Percentiles rank a stretch among this genome's conserved stretches.
These are phyloP conservation scores for Parauchenoglanis punctatus DNA, from an alignment of 2,797 vertebrate genomes.

Conservation along the genomic window DNA sequence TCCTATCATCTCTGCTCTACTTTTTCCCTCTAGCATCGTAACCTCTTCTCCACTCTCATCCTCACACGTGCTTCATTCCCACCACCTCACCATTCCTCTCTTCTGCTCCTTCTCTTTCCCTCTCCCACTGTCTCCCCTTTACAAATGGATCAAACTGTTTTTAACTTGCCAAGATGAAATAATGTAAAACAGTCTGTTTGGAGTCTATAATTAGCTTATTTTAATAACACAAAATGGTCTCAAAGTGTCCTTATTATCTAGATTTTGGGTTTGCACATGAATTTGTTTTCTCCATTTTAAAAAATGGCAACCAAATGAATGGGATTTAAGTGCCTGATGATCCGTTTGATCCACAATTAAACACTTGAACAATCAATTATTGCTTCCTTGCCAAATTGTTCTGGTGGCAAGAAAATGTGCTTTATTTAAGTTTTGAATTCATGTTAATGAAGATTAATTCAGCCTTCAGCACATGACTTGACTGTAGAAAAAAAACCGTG, in stretches of 20 bases:
- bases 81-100: slow-evolving; percentile 15
- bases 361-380: slow-evolving; percentile 46
- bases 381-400: slow-evolving; percentile 28
- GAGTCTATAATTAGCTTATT: slow-evolving; percentile 38
- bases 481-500: not conserved
- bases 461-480: not conserved
- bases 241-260: slow-evolving; percentile 30
- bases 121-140: not conserved
- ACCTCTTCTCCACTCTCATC: slow-evolving; percentile 11
- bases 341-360: slow-evolving; percentile 41
- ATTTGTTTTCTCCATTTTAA: slow-evolving; percentile 36
- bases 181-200: slow-evolving; percentile 14
- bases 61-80: slow-evolving; percentile 20
- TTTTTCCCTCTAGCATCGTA: slow-evolving; percentile 16
- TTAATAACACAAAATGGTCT: slow-evolving; percentile 22
- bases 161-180: slow-evolving; percentile 5
- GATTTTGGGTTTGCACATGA: slow-evolving; percentile 25
- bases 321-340: slow-evolving; percentile 38
- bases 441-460: not conserved
- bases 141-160: not conserved
- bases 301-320: slow-evolving; percentile 24
- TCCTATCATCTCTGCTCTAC: slow-evolving; percentile 10
- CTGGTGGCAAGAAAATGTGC: slow-evolving; percentile 7
- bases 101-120: not conserved
- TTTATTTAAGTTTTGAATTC: not conserved